Conservation (phyloP, 2,888 invertebrate genomes). For the Marasmarcha lunaedactyla region DNA sequence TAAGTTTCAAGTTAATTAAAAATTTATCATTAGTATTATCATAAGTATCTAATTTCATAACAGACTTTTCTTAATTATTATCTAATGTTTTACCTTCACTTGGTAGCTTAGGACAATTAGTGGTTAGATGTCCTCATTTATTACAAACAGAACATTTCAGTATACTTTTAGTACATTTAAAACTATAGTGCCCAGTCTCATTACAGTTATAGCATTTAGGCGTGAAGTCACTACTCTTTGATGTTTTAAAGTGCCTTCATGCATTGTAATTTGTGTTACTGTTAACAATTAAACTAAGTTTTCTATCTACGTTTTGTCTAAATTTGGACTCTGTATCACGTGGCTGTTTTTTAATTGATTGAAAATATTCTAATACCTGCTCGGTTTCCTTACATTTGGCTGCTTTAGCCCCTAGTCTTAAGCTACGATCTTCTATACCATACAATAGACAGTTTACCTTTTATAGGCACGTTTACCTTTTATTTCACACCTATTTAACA, state of each 20-base stretch:
- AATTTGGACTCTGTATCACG: constrained; percentile 2
- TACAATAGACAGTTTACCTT: constrained; percentile 11
- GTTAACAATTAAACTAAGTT: not conserved
- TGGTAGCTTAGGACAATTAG: constrained; percentile 1
- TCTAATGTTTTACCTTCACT: not conserved
- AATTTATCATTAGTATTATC: constrained; percentile 8
- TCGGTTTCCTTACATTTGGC: constrained; percentile 8
- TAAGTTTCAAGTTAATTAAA: constrained; percentile 5
- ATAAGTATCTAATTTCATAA: not conserved
- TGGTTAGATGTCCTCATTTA: constrained; percentile 5
- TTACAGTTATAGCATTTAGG: constrained; percentile 7
- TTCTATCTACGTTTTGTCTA: not conserved
- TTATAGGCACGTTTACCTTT: constrained; percentile 9
- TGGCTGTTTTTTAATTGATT: constrained; percentile 7
- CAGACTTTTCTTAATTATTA: constrained; percentile 1
- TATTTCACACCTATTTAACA: constrained; percentile 11
- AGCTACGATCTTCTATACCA: constrained; percentile 8
- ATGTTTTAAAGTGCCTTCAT: not conserved
- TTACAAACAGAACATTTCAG: constrained; percentile 6
- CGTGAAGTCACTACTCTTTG: not conserved
- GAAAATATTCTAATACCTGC: constrained; percentile 8
- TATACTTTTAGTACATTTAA: constrained; percentile 6
- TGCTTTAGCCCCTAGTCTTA: constrained; percentile 12
- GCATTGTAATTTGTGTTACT: not conserved
- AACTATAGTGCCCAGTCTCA: constrained; percentile 5